phyloP scores from a whole-genome alignment of 1,140 invertebrate species.

The Chlorops oryzae region DNA sequence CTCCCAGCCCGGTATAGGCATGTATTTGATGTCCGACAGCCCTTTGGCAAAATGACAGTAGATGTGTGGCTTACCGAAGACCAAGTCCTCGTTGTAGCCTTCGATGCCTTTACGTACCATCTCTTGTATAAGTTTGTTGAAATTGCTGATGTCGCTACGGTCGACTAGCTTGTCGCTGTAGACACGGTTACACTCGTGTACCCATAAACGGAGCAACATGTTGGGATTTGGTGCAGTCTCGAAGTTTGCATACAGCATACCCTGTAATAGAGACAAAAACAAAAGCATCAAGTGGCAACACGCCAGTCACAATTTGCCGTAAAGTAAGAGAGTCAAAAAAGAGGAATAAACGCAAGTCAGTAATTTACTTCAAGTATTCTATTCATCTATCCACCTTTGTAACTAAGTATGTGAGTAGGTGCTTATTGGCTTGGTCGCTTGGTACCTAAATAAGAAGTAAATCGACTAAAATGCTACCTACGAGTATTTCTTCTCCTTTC shows the following conservation, averaged over 20 bases:
- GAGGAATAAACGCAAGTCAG: neutral
- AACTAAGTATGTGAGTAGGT: no score
- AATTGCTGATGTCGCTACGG: slow-evolving; percentile 66
- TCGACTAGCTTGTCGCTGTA: slow-evolving; percentile 86
- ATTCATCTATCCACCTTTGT: no score
- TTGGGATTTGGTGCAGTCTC: slow-evolving; percentile 66
- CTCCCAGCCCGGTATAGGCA: slow-evolving; percentile 66
- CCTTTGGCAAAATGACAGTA: slow-evolving; percentile 89
- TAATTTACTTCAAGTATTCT: no score
- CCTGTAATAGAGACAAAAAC: slow-evolving; percentile 53
- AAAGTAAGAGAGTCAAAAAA: neutral
- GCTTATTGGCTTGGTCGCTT: no score
- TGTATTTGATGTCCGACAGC: slow-evolving; percentile 86
- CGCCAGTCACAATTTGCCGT: neutral
- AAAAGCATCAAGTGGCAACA: no score
- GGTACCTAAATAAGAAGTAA: no score
- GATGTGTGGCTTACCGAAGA: slow-evolving; percentile 68
- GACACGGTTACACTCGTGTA: slow-evolving; percentile 83
- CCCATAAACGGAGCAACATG: slow-evolving; percentile 73
- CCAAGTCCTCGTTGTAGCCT: slow-evolving; percentile 58
- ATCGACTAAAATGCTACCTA: no score
- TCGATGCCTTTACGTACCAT: slow-evolving; percentile 80
- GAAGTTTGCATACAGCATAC: slow-evolving; percentile 77
- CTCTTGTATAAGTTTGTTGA: slow-evolving; percentile 68
- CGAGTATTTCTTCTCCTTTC: no score